Base-by-base conservation (phyloP, 2,888 invertebrate genomes). In the Andrena marginata region DNA sequence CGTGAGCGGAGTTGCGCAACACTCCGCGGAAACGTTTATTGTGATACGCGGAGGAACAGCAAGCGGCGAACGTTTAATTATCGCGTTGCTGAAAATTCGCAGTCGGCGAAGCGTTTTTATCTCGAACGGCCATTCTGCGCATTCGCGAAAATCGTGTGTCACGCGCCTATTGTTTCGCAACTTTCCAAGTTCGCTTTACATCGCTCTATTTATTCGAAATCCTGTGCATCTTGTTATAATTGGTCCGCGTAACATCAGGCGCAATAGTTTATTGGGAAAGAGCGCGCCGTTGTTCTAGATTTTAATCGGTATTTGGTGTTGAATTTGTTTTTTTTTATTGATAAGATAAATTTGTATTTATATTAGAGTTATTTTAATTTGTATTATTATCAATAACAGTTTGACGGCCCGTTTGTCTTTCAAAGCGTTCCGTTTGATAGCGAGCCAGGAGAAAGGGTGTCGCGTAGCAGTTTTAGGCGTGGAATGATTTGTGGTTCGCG, bases 1-100 rank as follows among this genome's bases (percentile, higher is more conserved):
- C 76, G 72, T 8, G 8, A 59, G 42, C 51, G 26, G 1, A n/a
- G n/a, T 82, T 82, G 62, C 82, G 82, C 69, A 82, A 83, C 59
- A 51, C 16, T 26, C 56, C 56, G 20, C 13, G 60, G 73, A 69
- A 76, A 77, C 35, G 70, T 83, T 82, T 83, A 73, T 82, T 81
- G 65, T 65, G 59, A 60, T 62, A 56, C 35, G 31, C 49, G 51
- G 51, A 33, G 13, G 51, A 51, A 51, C 71, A 71, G 71, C 65
- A 70, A 68, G n/a, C 7, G 48, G 8, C n/a, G 42, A 1, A 54
- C 67, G 77, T 83, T 82, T 82, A 69, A 75, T 72, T 76, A 70
- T 68, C 76, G 51, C 63, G 42, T 51, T 68, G 56, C 31, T 8
- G 26, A 71, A 54, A 60, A 73, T 73, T 74, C 72, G 56, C 59